phyloP scores from a whole-genome alignment of 2,113 vertebrate species.

The Scalopus aquaticus region DNA sequence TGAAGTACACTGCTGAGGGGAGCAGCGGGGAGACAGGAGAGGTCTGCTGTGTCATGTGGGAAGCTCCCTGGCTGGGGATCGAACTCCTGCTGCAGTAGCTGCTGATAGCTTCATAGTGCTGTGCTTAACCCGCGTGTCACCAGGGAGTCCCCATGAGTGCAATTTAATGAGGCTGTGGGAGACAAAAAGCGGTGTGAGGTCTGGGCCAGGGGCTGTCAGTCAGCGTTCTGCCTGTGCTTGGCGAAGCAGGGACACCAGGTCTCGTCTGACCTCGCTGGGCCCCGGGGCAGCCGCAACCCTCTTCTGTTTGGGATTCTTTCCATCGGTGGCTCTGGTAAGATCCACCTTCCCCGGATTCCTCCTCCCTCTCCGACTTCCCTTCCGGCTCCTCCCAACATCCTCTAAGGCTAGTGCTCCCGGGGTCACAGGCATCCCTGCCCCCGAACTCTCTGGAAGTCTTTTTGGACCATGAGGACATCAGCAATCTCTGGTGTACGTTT shows the following conservation, averaged over 20 bases:
- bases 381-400: accelerated
- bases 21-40: too few species aligned
- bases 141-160: too few species aligned
- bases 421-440: background rate
- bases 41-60: too few species aligned
- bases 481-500: background rate
- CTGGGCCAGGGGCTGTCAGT: accelerated
- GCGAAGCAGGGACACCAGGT: accelerated
- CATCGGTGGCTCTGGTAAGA: background rate
- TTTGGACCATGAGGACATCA: background rate
- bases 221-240: accelerated
- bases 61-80: too few species aligned
- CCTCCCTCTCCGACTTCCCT: background rate
- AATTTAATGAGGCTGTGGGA: too few species aligned
- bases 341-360: accelerated
- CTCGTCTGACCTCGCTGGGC: background rate
- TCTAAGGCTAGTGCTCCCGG: too few species aligned
- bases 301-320: too few species aligned
- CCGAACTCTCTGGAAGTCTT: accelerated
- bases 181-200: too few species aligned
- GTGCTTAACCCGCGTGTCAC: too few species aligned
- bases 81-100: too few species aligned
- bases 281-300: background rate
- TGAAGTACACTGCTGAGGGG: too few species aligned
- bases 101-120: too few species aligned